Evolutionary conservation across 2,113 vertebrate genomes (phyloP).

Genomic region (Chauna torquata): DNA sequence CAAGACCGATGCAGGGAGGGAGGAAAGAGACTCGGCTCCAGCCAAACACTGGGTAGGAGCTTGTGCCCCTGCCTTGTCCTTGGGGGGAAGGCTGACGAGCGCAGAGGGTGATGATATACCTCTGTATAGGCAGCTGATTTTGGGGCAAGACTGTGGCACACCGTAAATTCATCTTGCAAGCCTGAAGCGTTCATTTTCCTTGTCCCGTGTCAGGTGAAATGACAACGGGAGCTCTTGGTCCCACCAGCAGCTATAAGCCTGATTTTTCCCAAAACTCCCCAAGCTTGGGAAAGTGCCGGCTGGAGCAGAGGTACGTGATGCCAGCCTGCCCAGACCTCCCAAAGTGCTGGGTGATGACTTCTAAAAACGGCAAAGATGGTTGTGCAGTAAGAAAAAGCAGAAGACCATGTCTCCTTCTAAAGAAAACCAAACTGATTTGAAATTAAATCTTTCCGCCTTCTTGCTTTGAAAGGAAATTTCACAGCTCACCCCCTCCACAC

Average conservation of each 20-base stretch:
- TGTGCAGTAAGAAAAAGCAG: neutral
- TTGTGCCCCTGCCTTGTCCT: neutral
- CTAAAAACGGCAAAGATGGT: neutral
- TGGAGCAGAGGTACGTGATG: rapidly evolving
- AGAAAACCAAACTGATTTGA: neutral
- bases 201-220: neutral
- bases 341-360: neutral
- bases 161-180: neutral
- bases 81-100: neutral
- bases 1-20: neutral
- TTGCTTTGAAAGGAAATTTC: constrained; percentile 47
- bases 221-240: neutral
- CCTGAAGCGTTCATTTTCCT: neutral
- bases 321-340: neutral
- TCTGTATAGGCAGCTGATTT: neutral
- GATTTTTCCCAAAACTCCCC: neutral
- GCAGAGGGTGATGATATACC: neutral
- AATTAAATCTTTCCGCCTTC: constrained; percentile 60
- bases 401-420: neutral
- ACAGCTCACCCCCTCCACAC: constrained; percentile 30
- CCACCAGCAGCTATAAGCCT: neutral
- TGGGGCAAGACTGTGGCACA: neutral
- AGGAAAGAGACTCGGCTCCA: neutral
- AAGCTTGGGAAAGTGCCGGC: neutral
- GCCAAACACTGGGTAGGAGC: neutral